Evolutionary conservation across 64 coral and sea anemone species (phyloP).

Genomic region (Dendronephthya gigantea): DNA sequence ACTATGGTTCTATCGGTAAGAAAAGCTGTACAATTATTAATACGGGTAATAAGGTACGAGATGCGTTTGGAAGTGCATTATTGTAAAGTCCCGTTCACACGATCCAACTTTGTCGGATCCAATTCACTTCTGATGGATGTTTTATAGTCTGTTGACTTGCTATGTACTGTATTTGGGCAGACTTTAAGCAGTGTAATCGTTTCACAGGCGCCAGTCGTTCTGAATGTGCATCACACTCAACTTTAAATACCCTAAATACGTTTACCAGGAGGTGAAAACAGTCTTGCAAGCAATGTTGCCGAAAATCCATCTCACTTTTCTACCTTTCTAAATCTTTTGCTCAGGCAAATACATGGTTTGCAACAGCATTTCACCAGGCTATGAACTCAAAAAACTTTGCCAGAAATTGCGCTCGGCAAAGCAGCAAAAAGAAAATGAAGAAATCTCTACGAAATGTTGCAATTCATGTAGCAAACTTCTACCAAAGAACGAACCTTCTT

Average conservation of each 20-base stretch:
- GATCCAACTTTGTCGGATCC: no score
- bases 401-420: slow-evolving; percentile 43
- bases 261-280: no score
- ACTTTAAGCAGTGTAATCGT: no score
- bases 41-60: neutral
- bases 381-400: slow-evolving; percentile 62
- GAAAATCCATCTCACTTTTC: neutral
- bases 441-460: neutral
- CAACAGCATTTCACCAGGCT: slow-evolving; percentile 47
- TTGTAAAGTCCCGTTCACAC: no score
- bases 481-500: neutral
- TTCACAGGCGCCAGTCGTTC: no score
- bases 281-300: neutral
- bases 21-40: no score
- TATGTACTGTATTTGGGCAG: no score
- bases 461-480: neutral
- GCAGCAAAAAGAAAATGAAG: neutral
- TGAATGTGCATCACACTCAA: no score
- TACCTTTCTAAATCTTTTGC: neutral
- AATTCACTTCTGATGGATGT: neutral
- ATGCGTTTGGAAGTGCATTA: no score
- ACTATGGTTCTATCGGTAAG: no score
- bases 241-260: no score
- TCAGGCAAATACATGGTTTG: slow-evolving; percentile 78
- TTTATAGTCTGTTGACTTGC: neutral